Percentiles rank a stretch among this genome's conserved stretches.
Evolutionary conservation across 2,113 vertebrate genomes (phyloP).

Genomic region (Ammospiza caudacuta): DNA sequence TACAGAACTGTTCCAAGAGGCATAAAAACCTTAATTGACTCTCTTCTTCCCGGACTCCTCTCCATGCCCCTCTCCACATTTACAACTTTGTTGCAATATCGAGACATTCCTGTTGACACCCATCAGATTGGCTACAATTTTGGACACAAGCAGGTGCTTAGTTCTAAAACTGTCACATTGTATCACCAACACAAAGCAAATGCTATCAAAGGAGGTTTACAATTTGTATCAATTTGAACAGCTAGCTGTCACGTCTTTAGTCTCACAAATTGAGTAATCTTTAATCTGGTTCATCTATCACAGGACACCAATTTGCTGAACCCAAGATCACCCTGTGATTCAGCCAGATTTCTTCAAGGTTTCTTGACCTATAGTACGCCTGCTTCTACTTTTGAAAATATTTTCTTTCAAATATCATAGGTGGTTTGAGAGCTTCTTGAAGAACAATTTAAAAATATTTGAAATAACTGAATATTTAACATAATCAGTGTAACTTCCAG

Average conservation of each 20-base stretch:
- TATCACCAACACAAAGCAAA: background rate
- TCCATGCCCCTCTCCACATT: fast-evolving
- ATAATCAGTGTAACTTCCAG: background rate
- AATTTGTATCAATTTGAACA: background rate
- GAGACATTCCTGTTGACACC: too few relatives aligned
- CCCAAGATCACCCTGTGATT: background rate
- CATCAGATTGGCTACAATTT: background rate
- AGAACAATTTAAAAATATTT: background rate
- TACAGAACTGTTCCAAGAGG: background rate
- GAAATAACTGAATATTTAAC: background rate
- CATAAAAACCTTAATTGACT: background rate
- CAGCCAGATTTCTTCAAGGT: background rate
- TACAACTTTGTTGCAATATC: background rate
- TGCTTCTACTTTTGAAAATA: background rate
- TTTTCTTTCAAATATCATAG: background rate
- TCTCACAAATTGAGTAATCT: background rate
- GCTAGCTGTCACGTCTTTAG: background rate
- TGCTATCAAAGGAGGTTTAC: fast-evolving
- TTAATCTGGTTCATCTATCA: background rate
- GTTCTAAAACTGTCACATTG: background rate
- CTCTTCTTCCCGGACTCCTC: fast-evolving
- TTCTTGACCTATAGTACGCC: background rate
- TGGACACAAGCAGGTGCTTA: background rate
- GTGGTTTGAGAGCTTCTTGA: background rate
- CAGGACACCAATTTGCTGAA: background rate